These are phyloP conservation scores for Parazoanthus atlanticus DNA, from an alignment of 92 coral and sea anemone species.

Conservation along the genomic window DNA sequence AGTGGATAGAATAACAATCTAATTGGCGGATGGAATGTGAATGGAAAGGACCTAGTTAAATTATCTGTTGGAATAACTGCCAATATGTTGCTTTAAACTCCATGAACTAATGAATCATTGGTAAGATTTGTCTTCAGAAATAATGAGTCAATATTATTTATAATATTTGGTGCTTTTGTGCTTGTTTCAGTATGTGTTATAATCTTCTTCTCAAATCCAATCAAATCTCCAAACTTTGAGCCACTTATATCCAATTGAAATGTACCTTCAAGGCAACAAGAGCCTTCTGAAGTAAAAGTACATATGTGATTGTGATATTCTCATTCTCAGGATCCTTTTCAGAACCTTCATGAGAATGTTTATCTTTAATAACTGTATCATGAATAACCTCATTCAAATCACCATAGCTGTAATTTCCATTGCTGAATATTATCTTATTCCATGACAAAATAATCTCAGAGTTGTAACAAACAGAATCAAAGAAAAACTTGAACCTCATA, in stretches of 20 bases:
- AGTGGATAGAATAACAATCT: no score
- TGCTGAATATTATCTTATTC: neutral
- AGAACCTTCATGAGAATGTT: neutral
- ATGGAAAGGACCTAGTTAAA: no score
- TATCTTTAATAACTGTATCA: neutral
- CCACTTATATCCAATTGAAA: neutral
- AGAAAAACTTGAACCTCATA: no score
- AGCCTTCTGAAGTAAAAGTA: neutral
- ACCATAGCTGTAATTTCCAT: neutral
- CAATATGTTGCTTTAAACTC: neutral
- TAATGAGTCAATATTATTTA: no score
- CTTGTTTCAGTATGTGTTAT: neutral
- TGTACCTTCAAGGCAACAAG: neutral
- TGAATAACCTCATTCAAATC: no score
- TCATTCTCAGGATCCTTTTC: neutral
- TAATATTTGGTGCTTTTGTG: neutral
- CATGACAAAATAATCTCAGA: no score
- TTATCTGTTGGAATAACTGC: slow-evolving; percentile 8
- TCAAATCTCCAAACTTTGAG: neutral
- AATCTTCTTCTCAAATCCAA: neutral
- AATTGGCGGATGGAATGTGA: no score
- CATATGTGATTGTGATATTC: neutral
- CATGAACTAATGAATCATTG: neutral
- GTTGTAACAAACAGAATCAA: no score
- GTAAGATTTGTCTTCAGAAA: neutral